Evolutionary conservation across 1,140 invertebrate species (phyloP).

Genomic region (Hydropsyche tenuis): DNA sequence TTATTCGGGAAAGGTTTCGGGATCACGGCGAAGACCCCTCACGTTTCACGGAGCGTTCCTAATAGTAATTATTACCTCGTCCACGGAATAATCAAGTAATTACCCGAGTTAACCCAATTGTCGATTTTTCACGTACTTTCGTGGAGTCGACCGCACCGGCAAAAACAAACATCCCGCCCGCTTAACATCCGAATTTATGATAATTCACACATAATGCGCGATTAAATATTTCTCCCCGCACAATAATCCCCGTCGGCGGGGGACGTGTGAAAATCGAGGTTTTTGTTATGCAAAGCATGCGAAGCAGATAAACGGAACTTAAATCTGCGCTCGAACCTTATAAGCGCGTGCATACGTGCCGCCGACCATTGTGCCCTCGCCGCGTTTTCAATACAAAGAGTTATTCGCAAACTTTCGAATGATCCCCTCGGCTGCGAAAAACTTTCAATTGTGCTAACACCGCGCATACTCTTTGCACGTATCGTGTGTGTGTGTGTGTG

Average conservation of each 20-base stretch:
- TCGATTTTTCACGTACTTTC: not conserved
- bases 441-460: conserved; percentile 43
- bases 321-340: conserved; percentile 30
- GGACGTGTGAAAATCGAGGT: conserved; percentile 5
- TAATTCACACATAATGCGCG: too few relatives aligned
- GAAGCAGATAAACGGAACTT: conserved; percentile 34
- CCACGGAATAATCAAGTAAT: conserved; percentile 15
- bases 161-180: too few relatives aligned
- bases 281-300: conserved; percentile 38
- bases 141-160: too few relatives aligned
- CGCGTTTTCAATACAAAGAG: conserved; percentile 36
- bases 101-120: not conserved
- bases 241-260: too few relatives aligned
- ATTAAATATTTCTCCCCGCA: too few relatives aligned
- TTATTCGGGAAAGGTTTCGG: too few relatives aligned
- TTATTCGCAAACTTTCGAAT: conserved; percentile 39
- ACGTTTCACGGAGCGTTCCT: not conserved
- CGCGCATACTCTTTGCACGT: not conserved
- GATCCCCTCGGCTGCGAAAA: conserved; percentile 33
- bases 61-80: conserved; percentile 6
- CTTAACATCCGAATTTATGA: too few relatives aligned
- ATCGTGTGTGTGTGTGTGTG: too few relatives aligned
- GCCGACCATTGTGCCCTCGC: conserved; percentile 23
- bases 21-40: not conserved
- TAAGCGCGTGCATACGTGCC: not conserved